Evolutionary conservation across 2,797 vertebrate genomes (phyloP).

Genomic region (Momotus momota): DNA sequence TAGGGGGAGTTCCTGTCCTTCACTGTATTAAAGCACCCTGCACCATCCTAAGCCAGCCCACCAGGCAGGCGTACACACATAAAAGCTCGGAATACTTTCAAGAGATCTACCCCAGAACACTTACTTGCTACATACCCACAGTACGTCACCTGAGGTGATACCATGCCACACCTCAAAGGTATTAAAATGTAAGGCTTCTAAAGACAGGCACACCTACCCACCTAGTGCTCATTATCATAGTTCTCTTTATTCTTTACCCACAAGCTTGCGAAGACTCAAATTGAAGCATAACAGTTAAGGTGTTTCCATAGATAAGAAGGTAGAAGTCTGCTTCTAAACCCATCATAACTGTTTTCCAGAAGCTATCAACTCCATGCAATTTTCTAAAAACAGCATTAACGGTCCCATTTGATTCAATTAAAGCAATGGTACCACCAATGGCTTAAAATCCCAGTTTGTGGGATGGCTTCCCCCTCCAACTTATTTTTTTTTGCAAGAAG

Average conservation of each 20-base stretch:
- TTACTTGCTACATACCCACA: neutral
- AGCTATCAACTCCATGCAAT: neutral
- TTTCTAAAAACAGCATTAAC: neutral
- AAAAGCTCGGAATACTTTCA: neutral
- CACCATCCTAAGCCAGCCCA: neutral
- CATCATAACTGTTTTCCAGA: neutral
- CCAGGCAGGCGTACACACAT: rapidly evolving
- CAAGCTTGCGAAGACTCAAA: neutral
- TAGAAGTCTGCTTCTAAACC: neutral
- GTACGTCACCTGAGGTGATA: neutral
- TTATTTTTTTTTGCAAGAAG: neutral
- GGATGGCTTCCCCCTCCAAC: neutral
- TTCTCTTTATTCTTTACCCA: neutral
- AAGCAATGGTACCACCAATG: neutral
- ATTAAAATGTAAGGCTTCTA: neutral
- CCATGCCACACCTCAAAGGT: neutral
- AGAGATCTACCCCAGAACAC: neutral
- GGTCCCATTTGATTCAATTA: neutral
- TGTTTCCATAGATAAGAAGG: neutral
- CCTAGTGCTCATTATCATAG: neutral
- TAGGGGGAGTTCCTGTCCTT: neutral
- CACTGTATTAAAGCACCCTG: neutral
- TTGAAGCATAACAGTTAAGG: neutral
- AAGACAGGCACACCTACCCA: neutral
- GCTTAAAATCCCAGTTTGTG: neutral